phyloP scores from a whole-genome alignment of 2,113 vertebrate species.

The Speoplatyrhinus poulsoni region DNA sequence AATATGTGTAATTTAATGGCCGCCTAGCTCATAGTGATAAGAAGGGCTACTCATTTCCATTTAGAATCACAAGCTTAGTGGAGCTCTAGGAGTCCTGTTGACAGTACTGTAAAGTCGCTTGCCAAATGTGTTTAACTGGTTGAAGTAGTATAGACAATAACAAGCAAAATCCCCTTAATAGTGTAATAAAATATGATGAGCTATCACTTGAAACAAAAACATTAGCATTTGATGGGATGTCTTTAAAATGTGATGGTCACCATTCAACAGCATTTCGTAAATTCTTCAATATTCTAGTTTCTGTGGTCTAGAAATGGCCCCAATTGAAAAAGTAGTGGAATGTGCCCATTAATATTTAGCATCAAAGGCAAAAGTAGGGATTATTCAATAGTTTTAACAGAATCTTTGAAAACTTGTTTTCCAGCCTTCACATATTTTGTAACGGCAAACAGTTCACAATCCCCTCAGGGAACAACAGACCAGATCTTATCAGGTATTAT shows the following conservation, averaged over 20 bases:
- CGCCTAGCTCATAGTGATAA: slow-evolving; percentile 13
- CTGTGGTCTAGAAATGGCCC: neutral
- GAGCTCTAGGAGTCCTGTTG: slow-evolving; percentile 2
- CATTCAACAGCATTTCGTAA: neutral
- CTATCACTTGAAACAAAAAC: neutral
- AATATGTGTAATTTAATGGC: slow-evolving; percentile 14
- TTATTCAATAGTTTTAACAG: neutral
- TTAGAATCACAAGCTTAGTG: slow-evolving; percentile 19
- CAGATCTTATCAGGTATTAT: neutral
- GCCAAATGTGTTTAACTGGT: slow-evolving; percentile 27
- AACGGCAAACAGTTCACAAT: neutral
- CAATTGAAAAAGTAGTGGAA: neutral
- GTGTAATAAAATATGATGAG: neutral
- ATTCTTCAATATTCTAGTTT: neutral
- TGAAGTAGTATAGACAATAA: neutral
- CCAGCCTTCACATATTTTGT: neutral
- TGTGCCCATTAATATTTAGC: neutral
- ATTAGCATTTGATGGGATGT: neutral
- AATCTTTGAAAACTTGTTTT: neutral
- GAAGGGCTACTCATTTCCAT: slow-evolving; percentile 39
- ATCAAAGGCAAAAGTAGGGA: neutral
- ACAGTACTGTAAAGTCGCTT: neutral
- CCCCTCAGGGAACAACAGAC: neutral
- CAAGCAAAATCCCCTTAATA: too few relatives aligned
- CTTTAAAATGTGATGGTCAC: neutral